phyloP scores from a whole-genome alignment of 2,888 invertebrate species.

The Drosophila falleni region DNA sequence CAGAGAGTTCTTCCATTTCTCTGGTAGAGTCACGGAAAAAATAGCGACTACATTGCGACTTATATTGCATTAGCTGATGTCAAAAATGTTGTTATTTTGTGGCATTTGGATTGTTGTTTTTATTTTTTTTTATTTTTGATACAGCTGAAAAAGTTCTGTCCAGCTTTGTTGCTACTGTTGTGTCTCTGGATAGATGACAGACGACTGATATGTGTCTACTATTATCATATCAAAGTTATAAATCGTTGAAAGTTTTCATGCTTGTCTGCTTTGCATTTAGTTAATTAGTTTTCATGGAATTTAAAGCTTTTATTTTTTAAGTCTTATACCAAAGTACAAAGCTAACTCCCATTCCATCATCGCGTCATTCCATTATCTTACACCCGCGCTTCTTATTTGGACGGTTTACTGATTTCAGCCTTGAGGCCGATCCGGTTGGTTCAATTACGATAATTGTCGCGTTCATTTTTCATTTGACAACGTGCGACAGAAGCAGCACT shows the following conservation, averaged over 20 bases:
- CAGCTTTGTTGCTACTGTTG: conserved; percentile 39
- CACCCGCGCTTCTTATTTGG: background rate
- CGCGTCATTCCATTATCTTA: background rate
- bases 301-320: conserved; percentile 56
- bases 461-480: conserved; percentile 80
- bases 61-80: conserved; percentile 67
- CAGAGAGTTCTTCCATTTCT: conserved; percentile 36
- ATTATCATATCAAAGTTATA: conserved; percentile 53
- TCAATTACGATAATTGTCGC: conserved; percentile 80
- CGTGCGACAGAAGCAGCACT: conserved; percentile 48
- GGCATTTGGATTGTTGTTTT: conserved; percentile 13
- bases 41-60: conserved; percentile 55
- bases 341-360: conserved; percentile 4
- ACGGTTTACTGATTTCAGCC: conserved; percentile 10
- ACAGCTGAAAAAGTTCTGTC: conserved; percentile 20
- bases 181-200: conserved; percentile 50
- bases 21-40: conserved; percentile 33
- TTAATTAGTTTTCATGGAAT: conserved; percentile 68
- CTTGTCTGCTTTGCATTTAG: conserved; percentile 55
- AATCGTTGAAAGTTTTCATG: conserved; percentile 42
- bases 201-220: conserved; percentile 43
- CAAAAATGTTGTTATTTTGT: conserved; percentile 55
- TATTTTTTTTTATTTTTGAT: background rate
- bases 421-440: conserved; percentile 38
- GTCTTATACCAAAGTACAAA: conserved; percentile 26